Evolutionary conservation across 2,888 invertebrate species (phyloP), one percentile per base, ranked within the genome.

Genomic region (Nemurella pictetii): DNA sequence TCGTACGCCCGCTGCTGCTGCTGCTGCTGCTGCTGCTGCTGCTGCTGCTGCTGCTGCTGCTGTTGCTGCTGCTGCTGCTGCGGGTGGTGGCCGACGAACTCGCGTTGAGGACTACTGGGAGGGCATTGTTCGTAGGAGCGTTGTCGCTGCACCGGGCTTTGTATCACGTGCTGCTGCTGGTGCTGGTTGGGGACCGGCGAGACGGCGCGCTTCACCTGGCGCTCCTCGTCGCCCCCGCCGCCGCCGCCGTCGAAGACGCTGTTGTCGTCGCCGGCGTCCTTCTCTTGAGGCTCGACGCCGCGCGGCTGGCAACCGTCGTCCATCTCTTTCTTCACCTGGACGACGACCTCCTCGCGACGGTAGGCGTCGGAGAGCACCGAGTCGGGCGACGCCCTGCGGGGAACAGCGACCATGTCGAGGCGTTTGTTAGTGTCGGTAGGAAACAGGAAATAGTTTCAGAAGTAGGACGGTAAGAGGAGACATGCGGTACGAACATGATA

Each of bases 321-420:
- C 72, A 83, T 78, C 72, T 78, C 81, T 27, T 77, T 75, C 35
- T 77, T 72, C 36, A 84, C 84, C 73, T 80, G 84, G 80, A 75
- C 9, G 80, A 78, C 30, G 78, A 83, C 3, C 72, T 83, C 32
- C 80, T 80, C 82, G 73, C 32, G 85, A 29, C 25, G 73, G 84
- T 72, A 28, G 82, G 77, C 30, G 28, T 80, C 87, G 91, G 86
- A 86, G 86, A 85, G 84, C 77, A 86, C 84, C 85, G 89, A 91
- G 91, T 90, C 91, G 91, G 89, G 91, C 91, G 90, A 90, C 91
- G 88, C 91, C 83, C 87, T 86, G 85, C 7, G 55, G 55, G 55
- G 20, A 12, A 55, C 35, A 35, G 12, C 35, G 35, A n/a, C n/a
- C n/a, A n/a, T n/a, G n/a, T n/a, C n/a, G n/a, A n/a, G n/a, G n/a